These are phyloP conservation scores for Chondrilla cf. caribensis DNA, from an alignment of 37 sponge, comb jelly and placozoan species.

Conservation along the genomic window DNA sequence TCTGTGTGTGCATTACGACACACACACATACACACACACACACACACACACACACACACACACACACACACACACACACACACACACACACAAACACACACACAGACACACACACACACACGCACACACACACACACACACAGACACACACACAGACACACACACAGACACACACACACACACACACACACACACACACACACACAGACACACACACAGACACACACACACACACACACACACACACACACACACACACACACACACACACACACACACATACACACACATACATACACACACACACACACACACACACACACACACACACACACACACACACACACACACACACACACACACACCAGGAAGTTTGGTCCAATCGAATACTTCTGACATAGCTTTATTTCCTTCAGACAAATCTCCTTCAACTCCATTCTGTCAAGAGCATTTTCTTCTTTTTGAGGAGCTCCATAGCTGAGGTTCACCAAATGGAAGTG, in stretches of 20 bases:
- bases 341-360: neutral
- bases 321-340: neutral
- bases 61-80: too few relatives aligned
- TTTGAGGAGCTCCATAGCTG: neutral
- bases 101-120: too few relatives aligned
- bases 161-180: too few relatives aligned
- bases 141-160: too few relatives aligned
- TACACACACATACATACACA: neutral
- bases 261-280: neutral
- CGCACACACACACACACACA: too few relatives aligned
- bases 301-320: neutral
- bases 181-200: too few relatives aligned
- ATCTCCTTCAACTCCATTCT: neutral
- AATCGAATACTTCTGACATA: constrained; percentile 58
- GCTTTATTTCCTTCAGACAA: constrained; percentile 50
- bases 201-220: too few relatives aligned
- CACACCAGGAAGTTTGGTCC: constrained; percentile 81
- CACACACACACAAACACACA: too few relatives aligned
- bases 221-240: too few relatives aligned
- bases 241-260: too few relatives aligned
- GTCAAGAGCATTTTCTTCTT: constrained; percentile 9
- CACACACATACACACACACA: neutral
- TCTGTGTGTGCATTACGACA: too few relatives aligned
- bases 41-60: neutral
- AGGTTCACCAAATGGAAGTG: constrained; percentile 70